phyloP scores from a whole-genome alignment of 2,797 vertebrate genomes.

The Octomys mimax region DNA sequence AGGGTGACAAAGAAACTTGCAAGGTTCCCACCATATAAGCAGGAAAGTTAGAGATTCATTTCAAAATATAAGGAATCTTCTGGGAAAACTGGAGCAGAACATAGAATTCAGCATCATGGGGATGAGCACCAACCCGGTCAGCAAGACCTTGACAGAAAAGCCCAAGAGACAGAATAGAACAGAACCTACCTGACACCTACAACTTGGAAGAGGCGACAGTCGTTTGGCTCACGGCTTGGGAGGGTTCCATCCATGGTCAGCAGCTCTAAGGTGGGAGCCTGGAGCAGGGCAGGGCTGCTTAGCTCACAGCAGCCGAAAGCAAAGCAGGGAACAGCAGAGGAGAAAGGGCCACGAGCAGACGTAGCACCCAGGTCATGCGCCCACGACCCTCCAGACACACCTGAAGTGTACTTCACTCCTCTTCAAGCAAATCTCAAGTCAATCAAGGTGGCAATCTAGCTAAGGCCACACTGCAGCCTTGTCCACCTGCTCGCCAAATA shows the following conservation, averaged over 20 bases:
- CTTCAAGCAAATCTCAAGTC: not conserved
- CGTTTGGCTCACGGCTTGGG: not conserved
- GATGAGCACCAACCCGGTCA: not conserved
- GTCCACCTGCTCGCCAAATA: not conserved
- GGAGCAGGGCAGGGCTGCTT: not conserved
- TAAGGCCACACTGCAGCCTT: not conserved
- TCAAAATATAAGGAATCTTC: not conserved
- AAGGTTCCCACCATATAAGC: not conserved
- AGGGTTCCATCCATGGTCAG: not conserved
- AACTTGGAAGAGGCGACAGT: not conserved
- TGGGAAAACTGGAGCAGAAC: constrained; percentile 3
- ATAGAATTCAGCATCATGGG: not conserved
- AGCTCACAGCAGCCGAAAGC: not conserved
- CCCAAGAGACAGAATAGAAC: not conserved
- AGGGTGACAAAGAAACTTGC: not conserved
- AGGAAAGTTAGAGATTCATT: not conserved
- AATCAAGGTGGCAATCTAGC: not conserved
- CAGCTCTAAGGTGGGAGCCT: not conserved
- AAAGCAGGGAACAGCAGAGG: not conserved
- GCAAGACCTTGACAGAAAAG: not conserved
- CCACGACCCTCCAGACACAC: not conserved
- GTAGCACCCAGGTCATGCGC: not conserved
- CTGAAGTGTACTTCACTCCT: not conserved
- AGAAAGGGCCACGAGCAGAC: not conserved
- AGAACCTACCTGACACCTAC: not conserved